Evolutionary conservation across 1,140 invertebrate species (phyloP), one percentile per base, ranked within the genome.

Genomic region (Andrena cerasifolii): DNA sequence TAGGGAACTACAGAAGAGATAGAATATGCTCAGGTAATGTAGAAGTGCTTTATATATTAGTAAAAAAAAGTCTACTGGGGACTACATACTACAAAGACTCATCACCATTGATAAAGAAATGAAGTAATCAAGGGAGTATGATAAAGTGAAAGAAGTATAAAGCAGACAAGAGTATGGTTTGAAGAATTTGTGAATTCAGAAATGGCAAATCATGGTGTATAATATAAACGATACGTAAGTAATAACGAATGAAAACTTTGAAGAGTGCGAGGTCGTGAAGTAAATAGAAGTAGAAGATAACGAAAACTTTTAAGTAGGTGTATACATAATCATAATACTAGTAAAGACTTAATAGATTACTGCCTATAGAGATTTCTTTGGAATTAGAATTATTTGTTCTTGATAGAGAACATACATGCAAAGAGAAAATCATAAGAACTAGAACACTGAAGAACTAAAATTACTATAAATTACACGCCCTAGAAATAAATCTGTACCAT

Each of bases 401-500:
- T 66, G 45, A 65, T 36, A 63, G n/a, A 81, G 26, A 56, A 61
- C 66, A 78, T 54, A 68, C 68, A 89, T 79, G 84, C 87, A 82
- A 47, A 73, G 24, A 78, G n/a, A 79, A 47, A 82, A 67, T 76
- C 28, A 66, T 70, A 75, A 33, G 53, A 78, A 67, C 56, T 82
- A 80, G 62, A 80, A 75, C 43, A 54, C 47, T 61, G 49, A 85
- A 75, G 49, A 47, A 67, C 59, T 63, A 83, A 76, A 59, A 66
- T 53, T 71, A 79, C 62, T 81, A 76, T 28, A 62, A 68, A 63
- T 61, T 72, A 78, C 63, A 82, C 53, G 28, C 51, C 76, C 79
- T 83, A 82, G 81, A 79, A 68, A 70, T 83, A 86, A 86, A 83
- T 67, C 84, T 89, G 84, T 89, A 90, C 86, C 89, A 89, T 87